phyloP scores from a whole-genome alignment of 1,140 invertebrate genomes.

The Pogonomyrmex barbatus region DNA sequence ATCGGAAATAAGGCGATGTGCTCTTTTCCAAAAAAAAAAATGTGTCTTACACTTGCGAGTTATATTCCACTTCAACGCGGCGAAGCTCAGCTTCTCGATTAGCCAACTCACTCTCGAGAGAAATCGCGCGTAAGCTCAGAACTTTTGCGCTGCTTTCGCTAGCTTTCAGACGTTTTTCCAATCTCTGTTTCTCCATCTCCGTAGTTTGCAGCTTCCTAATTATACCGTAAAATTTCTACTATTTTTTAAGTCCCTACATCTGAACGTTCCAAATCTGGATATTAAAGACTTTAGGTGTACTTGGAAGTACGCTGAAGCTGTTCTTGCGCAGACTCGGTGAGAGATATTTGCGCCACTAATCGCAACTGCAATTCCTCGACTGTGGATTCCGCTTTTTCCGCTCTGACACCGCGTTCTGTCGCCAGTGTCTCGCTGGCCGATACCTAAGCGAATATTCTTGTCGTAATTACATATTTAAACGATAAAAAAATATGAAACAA shows the following conservation, averaged over 20 bases:
- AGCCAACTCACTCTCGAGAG: conserved; percentile 76
- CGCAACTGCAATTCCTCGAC: conserved; percentile 78
- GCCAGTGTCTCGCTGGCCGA: conserved; percentile 73
- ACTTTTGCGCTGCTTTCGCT: conserved; percentile 69
- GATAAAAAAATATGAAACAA: too few species aligned
- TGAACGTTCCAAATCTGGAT: neutral
- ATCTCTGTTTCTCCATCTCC: conserved; percentile 67
- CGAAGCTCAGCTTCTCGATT: conserved; percentile 76
- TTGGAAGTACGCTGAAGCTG: conserved; percentile 76
- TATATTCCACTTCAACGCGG: conserved; percentile 76
- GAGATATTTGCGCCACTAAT: conserved; percentile 75
- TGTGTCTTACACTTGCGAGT: conserved; percentile 76
- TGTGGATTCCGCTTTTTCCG: conserved; percentile 69
- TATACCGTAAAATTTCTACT: neutral
- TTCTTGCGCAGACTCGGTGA: conserved; percentile 78
- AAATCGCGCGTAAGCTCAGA: conserved; percentile 64
- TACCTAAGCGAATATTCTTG: conserved; percentile 68
- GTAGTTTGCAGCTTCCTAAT: conserved; percentile 71
- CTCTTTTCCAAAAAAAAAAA: conserved; percentile 5
- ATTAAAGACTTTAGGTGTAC: conserved; percentile 35
- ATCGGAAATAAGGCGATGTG: too few species aligned
- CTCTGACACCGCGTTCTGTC: conserved; percentile 65
- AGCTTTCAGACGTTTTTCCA: conserved; percentile 70
- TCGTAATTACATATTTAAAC: neutral
- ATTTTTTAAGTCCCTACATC: neutral